These are phyloP conservation scores for Hirundo rustica DNA, from an alignment of 2,797 vertebrate genomes.

Conservation along the genomic window DNA sequence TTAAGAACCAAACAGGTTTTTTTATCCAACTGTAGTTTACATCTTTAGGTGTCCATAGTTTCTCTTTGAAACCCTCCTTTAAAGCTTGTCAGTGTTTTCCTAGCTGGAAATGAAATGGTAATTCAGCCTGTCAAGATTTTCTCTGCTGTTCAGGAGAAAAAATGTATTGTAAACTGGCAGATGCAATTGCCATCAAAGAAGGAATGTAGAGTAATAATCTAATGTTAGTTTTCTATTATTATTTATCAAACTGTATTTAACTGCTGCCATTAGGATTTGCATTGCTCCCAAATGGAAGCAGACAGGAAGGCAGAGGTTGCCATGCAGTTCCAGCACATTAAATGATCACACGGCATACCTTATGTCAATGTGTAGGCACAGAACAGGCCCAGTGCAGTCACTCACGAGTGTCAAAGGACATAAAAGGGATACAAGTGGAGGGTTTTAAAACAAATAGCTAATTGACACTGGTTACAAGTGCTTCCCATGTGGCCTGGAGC, in stretches of 20 bases:
- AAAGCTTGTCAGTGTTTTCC: conserved; percentile 12
- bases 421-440: conserved; percentile 61
- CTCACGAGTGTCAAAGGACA: conserved; percentile 37
- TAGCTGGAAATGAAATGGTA: conserved; percentile 20
- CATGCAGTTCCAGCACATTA: conserved; percentile 54
- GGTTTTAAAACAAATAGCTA: conserved; percentile 57
- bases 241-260: conserved; percentile 73
- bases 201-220: conserved; percentile 43
- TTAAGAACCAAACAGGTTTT: neutral
- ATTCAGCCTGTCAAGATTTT: conserved; percentile 38
- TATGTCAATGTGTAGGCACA: conserved; percentile 8
- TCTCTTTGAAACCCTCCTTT: conserved; percentile 18
- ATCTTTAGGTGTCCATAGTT: neutral
- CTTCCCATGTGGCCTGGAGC: neutral
- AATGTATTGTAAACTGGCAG: neutral
- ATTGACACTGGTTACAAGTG: conserved; percentile 50
- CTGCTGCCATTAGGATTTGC: conserved; percentile 33
- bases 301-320: conserved; percentile 22
- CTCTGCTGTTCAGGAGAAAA: neutral
- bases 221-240: conserved; percentile 58
- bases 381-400: conserved; percentile 29
- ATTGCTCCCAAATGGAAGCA: conserved; percentile 45
- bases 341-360: conserved; percentile 15
- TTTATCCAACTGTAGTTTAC: neutral
- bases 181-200: conserved; percentile 34